Evolutionary conservation across 2,113 vertebrate species (phyloP).

Genomic region (Sclerurus mexicanus): DNA sequence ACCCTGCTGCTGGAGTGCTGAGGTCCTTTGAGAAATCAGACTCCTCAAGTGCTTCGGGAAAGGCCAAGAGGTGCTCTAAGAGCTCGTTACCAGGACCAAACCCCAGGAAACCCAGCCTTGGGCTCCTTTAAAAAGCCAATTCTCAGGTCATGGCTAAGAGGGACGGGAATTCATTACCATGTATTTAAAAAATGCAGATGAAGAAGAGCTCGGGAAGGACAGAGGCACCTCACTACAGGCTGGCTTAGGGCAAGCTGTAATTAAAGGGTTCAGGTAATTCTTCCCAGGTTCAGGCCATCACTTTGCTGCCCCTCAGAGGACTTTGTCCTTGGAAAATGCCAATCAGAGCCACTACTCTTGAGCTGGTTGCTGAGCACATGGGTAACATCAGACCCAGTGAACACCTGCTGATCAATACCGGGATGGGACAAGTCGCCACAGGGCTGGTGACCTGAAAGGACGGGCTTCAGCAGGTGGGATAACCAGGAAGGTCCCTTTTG

Average conservation of each 20-base stretch:
- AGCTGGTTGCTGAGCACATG: neutral
- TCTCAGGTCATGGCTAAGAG: neutral
- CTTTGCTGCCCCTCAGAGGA: neutral
- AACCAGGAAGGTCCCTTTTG: neutral
- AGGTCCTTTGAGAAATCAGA: neutral
- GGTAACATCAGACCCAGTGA: neutral
- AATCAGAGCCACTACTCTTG: neutral
- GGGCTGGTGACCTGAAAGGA: neutral
- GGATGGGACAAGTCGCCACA: neutral
- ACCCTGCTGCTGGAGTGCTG: neutral
- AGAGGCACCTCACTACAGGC: neutral
- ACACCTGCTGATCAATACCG: rapidly evolving
- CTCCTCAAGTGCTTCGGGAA: neutral
- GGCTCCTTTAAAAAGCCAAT: neutral
- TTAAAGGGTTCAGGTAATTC: neutral
- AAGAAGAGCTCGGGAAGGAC: neutral
- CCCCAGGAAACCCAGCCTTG: neutral
- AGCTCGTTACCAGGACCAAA: neutral
- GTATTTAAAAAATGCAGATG: neutral
- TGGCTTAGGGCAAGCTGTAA: neutral
- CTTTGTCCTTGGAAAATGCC: neutral
- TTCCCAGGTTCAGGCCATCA: neutral
- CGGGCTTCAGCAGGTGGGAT: neutral
- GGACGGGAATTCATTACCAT: neutral
- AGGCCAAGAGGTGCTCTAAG: neutral